phyloP scores from a whole-genome alignment of 2,113 vertebrate species.

The Phyllopteryx taeniolatus region DNA sequence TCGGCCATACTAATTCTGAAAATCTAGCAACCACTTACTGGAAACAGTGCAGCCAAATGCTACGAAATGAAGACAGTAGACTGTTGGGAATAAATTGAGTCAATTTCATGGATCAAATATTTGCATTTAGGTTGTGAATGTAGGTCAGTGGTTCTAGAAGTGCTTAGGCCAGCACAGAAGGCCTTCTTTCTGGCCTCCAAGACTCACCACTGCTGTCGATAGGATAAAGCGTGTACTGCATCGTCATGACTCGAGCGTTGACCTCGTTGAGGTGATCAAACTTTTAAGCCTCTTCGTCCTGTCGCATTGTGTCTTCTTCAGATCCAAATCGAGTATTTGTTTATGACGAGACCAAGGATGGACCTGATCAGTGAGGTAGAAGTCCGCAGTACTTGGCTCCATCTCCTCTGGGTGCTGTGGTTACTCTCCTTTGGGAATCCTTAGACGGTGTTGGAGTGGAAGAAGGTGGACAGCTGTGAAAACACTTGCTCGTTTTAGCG shows the following conservation, averaged over 20 bases:
- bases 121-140: no score
- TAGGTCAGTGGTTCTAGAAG: no score
- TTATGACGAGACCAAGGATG: slow-evolving; percentile 89
- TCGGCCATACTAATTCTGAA: no score
- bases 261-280: background rate
- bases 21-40: no score
- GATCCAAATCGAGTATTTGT: slow-evolving; percentile 95
- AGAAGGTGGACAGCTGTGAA: slow-evolving; percentile 64
- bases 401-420: slow-evolving; percentile 79
- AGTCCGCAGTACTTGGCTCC: slow-evolving; percentile 68
- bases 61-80: no score
- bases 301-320: slow-evolving; percentile 55
- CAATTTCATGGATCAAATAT: no score
- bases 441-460: slow-evolving; percentile 43
- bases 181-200: no score
- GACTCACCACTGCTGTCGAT: no score
- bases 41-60: no score
- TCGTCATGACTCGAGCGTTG: background rate
- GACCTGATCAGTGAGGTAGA: slow-evolving; percentile 88
- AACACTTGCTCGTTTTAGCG: slow-evolving; percentile 56
- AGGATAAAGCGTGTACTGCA: no score
- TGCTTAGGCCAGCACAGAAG: no score
- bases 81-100: no score
- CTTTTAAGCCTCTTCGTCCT: slow-evolving; percentile 9
- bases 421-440: slow-evolving; percentile 76